Base-by-base conservation (phyloP, 1,140 invertebrate species). In the Drosophila leontia region DNA sequence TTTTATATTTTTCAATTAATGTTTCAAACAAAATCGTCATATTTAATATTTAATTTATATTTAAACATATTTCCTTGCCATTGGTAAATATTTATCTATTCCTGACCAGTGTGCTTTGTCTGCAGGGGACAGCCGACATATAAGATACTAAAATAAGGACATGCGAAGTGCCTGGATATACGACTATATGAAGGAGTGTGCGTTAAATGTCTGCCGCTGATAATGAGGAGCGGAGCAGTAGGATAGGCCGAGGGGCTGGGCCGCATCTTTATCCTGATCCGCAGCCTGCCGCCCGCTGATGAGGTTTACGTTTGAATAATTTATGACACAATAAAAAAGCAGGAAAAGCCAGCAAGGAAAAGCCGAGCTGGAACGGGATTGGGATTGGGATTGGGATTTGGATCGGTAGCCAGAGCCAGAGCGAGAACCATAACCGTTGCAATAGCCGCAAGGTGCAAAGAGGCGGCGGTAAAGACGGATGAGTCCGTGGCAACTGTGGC, bases 231-330 rank as follows among this genome's bases (percentile, higher is more conserved):
- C 26, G 7, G 77, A 84, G 80, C 72, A 83, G 80, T 58, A 79
- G 74, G 48, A 62, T 50, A 60, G 59, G 50, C 50, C 39, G 35
- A 9, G n/a, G 35, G 78, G 71, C 64, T 75, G 78, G 69, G 70
- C 63, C 70, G 37, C 70, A 69, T 75, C 78, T 80, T 80, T 75
- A 72, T 78, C 63, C 74, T 56, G 63, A 78, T 68, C 75, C 70
- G 48, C 42, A 42, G 48, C 56, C 72, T 67, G 56, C 72, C 37
- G 42, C 72, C 56, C 57, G 42, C 39, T 92, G 91, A 85, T 92
- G 91, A 92, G 91, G 91, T 92, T 92, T 92, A 78, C 82, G 75
- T 92, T 91, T 92, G 91, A 92, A 92, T 92, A 92, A 92, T 92
- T 92, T 92, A 92, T 92, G 84, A 86, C 64, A 81, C 86, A 90